A percentile compares a stretch with the other conserved stretches of the same genome.
These are phyloP conservation scores for Cygnus buccinator DNA, from an alignment of 2,113 vertebrate species.

Conservation along the genomic window DNA sequence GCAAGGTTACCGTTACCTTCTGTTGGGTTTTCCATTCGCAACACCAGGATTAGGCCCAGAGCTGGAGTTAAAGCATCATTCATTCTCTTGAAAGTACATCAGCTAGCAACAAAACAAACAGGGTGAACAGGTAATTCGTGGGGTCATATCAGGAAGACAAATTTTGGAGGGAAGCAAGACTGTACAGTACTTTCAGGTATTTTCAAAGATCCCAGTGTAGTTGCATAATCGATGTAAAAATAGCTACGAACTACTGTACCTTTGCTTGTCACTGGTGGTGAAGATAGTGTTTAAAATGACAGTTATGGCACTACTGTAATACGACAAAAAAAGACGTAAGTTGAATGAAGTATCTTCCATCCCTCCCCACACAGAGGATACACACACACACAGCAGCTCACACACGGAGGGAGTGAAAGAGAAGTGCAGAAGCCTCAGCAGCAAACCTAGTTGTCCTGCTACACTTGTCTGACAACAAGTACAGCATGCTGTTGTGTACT, in stretches of 20 bases:
- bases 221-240: constrained; percentile 21
- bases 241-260: not conserved
- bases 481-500: not conserved
- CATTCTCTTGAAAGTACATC: not conserved
- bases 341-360: not conserved
- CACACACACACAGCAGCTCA: not conserved
- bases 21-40: not conserved
- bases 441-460: constrained; percentile 6
- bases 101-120: not conserved
- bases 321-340: not conserved
- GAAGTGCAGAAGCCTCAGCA: constrained; percentile 27
- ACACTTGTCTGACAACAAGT: not conserved
- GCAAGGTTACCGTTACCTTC: not conserved
- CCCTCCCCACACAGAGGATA: not conserved
- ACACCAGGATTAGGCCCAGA: not conserved
- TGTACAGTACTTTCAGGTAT: not conserved
- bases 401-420: not conserved
- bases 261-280: not conserved
- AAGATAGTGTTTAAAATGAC: not conserved
- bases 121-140: not conserved
- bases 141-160: not conserved
- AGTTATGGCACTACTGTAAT: not conserved
- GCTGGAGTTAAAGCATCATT: not conserved
- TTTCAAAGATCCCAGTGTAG: not conserved
- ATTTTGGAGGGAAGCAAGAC: not conserved